These are phyloP conservation scores for Trigoniulus corallinus DNA, from an alignment of 1,140 invertebrate species.

Conservation along the genomic window DNA sequence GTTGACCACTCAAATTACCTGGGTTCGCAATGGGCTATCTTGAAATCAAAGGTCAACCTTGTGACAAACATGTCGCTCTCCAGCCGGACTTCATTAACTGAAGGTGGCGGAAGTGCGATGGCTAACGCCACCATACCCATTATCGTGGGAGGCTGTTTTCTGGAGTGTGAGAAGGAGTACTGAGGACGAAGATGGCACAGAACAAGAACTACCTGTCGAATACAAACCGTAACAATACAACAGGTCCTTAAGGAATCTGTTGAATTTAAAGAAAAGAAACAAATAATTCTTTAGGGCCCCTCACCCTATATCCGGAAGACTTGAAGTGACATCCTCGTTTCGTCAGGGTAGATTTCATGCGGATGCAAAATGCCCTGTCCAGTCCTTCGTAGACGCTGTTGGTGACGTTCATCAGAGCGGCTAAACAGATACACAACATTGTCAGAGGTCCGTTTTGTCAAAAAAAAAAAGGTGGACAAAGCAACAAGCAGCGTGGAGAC, in stretches of 20 bases:
- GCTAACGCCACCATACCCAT: constrained; percentile 87
- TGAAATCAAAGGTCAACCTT: constrained; percentile 85
- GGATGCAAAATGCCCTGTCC: constrained; percentile 81
- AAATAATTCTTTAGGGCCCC: constrained; percentile 20
- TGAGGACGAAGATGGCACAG: constrained; percentile 76
- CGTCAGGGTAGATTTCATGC: constrained; percentile 95
- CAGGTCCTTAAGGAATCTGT: neutral
- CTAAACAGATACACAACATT: constrained; percentile 51
- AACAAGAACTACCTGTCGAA: constrained; percentile 68
- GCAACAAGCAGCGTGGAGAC: no score
- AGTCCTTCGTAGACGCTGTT: constrained; percentile 63
- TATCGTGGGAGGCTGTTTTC: constrained; percentile 63
- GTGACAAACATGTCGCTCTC: constrained; percentile 96
- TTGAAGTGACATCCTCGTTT: constrained; percentile 96
- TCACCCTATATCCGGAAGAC: constrained; percentile 91
- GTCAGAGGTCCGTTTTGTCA: neutral
- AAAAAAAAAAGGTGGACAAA: neutral
- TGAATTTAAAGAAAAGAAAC: neutral
- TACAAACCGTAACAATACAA: constrained; percentile 7
- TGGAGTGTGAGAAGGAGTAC: constrained; percentile 72
- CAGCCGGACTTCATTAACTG: constrained; percentile 86
- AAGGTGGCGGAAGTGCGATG: constrained; percentile 85
- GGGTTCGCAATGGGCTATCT: constrained; percentile 91
- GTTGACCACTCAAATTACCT: constrained; percentile 41
- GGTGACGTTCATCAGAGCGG: constrained; percentile 61